Conservation (phyloP, 2,113 vertebrate genomes). For the Tupaia chinensis region DNA sequence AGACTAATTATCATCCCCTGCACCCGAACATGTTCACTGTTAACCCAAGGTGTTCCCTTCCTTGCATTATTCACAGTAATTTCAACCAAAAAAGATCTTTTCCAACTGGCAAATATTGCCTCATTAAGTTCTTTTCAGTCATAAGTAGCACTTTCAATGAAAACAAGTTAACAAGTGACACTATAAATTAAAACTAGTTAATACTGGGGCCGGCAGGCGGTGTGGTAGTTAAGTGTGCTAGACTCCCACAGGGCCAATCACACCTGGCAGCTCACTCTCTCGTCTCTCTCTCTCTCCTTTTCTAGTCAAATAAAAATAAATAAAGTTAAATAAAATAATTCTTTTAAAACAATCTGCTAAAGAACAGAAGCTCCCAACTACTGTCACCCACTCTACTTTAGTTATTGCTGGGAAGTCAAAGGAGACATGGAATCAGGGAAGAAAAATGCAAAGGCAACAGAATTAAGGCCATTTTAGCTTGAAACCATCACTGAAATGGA, state of each 20-base stretch:
- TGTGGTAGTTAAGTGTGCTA: too few relatives aligned
- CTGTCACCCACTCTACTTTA: neutral
- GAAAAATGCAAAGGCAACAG: neutral
- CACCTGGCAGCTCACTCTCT: too few relatives aligned
- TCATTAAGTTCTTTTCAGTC: neutral
- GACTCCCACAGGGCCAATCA: too few relatives aligned
- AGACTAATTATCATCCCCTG: neutral
- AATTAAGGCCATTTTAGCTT: constrained; percentile 30
- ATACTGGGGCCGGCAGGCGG: too few relatives aligned
- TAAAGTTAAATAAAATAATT: too few relatives aligned
- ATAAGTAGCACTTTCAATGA: neutral
- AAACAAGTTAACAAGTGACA: neutral
- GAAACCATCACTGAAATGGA: constrained; percentile 51
- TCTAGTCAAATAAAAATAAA: too few relatives aligned
- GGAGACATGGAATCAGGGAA: neutral
- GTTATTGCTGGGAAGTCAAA: constrained; percentile 3
- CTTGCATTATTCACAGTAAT: neutral
- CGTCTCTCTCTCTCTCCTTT: too few relatives aligned
- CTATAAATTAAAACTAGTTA: too few relatives aligned
- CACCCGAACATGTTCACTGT: neutral
- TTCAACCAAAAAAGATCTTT: neutral
- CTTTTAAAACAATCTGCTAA: too few relatives aligned
- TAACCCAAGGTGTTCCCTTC: neutral
- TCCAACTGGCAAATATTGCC: neutral
- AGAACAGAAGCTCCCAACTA: neutral